Evolutionary conservation across 2,888 invertebrate genomes (phyloP).

Genomic region (Xanthia togata): DNA sequence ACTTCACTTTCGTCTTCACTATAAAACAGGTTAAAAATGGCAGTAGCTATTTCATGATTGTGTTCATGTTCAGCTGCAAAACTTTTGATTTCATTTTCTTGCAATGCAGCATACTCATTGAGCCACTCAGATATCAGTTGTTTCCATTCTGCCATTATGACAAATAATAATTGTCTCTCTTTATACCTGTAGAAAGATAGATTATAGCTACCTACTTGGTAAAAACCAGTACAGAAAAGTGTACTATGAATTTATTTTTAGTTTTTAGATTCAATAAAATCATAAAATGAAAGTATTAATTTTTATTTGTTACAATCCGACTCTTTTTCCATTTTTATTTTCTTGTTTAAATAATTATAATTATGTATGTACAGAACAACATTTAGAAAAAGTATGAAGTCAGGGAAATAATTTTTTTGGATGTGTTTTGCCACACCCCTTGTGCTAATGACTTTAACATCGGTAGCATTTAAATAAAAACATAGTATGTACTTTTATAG

Average conservation of each 20-base stretch:
- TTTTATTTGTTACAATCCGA: slow-evolving; percentile 12
- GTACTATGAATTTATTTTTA: too few species aligned
- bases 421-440: slow-evolving; percentile 39
- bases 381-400: slow-evolving; percentile 6
- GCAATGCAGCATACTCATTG: slow-evolving; percentile 93
- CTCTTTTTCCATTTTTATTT: slow-evolving; percentile 35
- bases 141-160: slow-evolving; percentile 85
- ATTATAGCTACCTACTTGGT: background rate
- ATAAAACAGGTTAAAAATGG: slow-evolving; percentile 94
- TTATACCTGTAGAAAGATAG: slow-evolving; percentile 43
- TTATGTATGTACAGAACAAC: background rate
- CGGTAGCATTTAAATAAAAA: slow-evolving; percentile 2
- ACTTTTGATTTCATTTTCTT: slow-evolving; percentile 94
- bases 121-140: slow-evolving; percentile 95
- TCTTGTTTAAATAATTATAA: background rate
- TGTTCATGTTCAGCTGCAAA: slow-evolving; percentile 95
- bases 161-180: slow-evolving; percentile 22
- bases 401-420: slow-evolving; percentile 7
- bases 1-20: slow-evolving; percentile 92
- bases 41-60: slow-evolving; percentile 95
- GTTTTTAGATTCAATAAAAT: background rate
- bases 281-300: background rate
- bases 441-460: background rate
- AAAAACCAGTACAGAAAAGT: background rate
- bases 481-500: background rate